phyloP scores from a whole-genome alignment of 2,888 invertebrate species.

The Ophion costatus region DNA sequence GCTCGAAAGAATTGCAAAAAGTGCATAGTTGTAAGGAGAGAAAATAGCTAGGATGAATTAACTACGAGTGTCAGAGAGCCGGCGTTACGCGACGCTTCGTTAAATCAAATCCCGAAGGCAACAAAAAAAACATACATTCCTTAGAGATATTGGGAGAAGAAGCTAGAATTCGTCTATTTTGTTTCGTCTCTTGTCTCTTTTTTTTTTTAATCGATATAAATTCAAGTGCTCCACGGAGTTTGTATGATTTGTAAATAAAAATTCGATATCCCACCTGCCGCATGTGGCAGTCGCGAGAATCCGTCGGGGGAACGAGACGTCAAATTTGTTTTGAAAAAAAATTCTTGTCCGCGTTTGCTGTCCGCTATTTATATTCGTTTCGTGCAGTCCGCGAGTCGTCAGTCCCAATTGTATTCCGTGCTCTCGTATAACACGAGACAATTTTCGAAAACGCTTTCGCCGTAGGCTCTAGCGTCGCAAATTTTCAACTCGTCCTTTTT shows the following conservation, averaged over 20 bases:
- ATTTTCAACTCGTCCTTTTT: background rate
- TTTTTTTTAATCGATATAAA: conserved; percentile 25
- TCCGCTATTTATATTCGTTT: background rate
- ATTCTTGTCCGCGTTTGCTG: background rate
- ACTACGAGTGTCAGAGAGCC: conserved; percentile 13
- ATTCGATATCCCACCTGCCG: background rate
- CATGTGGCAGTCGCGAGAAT: background rate
- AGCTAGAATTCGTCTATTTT: conserved; percentile 31
- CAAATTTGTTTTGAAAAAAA: background rate
- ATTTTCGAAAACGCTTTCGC: background rate
- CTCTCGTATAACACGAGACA: background rate
- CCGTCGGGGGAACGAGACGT: background rate
- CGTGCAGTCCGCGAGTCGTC: background rate
- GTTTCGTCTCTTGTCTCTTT: conserved; percentile 25
- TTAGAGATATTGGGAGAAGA: conserved; percentile 45
- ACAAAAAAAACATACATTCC: conserved; percentile 53
- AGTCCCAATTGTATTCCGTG: background rate
- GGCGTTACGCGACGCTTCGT: background rate
- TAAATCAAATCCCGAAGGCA: background rate
- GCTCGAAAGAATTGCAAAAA: background rate
- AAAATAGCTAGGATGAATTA: conserved; percentile 36
- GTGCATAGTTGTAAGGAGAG: conserved; percentile 6
- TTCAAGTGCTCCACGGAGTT: conserved; percentile 37
- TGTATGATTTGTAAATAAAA: conserved; percentile 59
- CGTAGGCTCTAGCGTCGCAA: background rate